Base-by-base conservation (phyloP, 1,140 invertebrate genomes). In the Antheraea pernyi region DNA sequence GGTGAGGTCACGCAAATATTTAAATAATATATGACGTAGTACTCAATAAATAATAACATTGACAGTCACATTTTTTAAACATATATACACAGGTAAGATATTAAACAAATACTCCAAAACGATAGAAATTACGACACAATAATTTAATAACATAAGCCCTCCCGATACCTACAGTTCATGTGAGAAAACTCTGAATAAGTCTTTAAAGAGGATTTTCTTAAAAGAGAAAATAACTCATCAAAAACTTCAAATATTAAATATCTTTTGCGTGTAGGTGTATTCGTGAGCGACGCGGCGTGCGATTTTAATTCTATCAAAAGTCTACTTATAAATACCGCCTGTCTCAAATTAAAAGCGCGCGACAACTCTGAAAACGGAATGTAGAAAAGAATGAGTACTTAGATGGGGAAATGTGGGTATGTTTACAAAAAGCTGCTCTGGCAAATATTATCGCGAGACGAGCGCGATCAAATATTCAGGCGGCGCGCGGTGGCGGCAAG, bases 391-490 rank as follows among this genome's bases (percentile, higher is more conserved):
- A 84, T 83, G 78, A 78, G 82, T 83, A 78, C 82, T 76, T 77
- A 82, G 84, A 83, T 82, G 82, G 86, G 84, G 82, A 87, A 89
- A 84, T 83, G 88, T 85, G 83, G 73, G 82, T 82, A 82, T 90
- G 89, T 91, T 92, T 91, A 91, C 83, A 88, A 83, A 89, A 92
- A 89, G 79, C 88, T 90, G 82, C 86, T 85, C 84, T 78, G 84
- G 84, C 86, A 89, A 91, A 91, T 92, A 91, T 91, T 90, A 90
- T 91, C 89, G 88, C 88, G 85, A 89, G 86, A 85, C 85, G 86
- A 83, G 86, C 86, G 83, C 88, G 88, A 91, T 91, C 88, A 89
- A 91, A 92, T 92, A 92, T 93, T 91, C 91, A 92, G 84, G 78
- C 86, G 81, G 85, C 85, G 84, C 82, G 80, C 83, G 74, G 74